Conservation (phyloP, 2,797 vertebrate genomes). For the Tenualosa ilisha region DNA sequence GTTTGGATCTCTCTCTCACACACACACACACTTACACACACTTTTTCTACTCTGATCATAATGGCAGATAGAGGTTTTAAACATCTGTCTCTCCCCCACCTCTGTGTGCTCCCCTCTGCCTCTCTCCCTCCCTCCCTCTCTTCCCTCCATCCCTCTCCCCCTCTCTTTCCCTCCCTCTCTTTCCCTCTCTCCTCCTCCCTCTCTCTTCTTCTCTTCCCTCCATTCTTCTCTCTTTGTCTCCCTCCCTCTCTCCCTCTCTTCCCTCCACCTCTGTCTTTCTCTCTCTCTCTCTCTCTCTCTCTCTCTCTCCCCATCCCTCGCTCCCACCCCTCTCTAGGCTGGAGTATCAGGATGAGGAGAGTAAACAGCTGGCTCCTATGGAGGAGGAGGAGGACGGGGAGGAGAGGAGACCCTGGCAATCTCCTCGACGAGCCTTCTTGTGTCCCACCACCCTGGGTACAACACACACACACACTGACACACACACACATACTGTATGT, state of each 20-base stretch:
- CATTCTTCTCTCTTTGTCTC: neutral
- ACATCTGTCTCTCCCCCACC: neutral
- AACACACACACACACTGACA: neutral
- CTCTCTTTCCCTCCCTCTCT: neutral
- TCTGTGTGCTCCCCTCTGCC: neutral
- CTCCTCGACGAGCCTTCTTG: slow-evolving; percentile 88
- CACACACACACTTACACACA: no score
- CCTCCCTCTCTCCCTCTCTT: neutral
- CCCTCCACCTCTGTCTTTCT: neutral
- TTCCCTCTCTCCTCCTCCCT: neutral
- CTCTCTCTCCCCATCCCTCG: neutral
- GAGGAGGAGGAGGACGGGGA: slow-evolving; percentile 74
- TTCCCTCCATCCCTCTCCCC: neutral
- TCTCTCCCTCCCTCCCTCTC: neutral
- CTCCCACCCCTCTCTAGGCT: slow-evolving; percentile 64
- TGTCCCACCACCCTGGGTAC: slow-evolving; percentile 77
- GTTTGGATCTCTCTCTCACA: no score
- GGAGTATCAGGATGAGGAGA: slow-evolving; percentile 89
- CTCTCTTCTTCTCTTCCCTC: neutral
- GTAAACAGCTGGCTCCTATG: slow-evolving; percentile 87
- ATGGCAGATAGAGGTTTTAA: no score
- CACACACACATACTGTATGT: neutral
- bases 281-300: neutral
- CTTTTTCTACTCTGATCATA: no score
- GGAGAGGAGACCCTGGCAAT: slow-evolving; percentile 77